A percentile compares a stretch with the other conserved stretches of the same genome.
phyloP scores from a whole-genome alignment of 1,140 invertebrate species.

The Zaprionus gabonicus region DNA sequence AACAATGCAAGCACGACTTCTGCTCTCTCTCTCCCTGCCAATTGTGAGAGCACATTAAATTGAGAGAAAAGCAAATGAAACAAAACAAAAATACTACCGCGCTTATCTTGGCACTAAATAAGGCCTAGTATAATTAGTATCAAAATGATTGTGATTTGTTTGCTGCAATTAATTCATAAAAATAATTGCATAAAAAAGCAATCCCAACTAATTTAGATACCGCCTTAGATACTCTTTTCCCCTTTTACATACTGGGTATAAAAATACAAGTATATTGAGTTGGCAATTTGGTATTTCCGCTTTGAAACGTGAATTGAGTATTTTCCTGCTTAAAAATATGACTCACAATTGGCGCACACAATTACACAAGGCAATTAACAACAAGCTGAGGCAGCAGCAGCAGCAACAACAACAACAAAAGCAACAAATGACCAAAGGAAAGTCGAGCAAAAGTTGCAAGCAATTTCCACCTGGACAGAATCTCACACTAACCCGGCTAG shows the following conservation, averaged over 20 bases:
- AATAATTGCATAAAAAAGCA: slow-evolving; percentile 7
- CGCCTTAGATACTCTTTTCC: neutral
- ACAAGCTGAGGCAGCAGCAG: slow-evolving; percentile 2
- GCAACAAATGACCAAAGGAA: slow-evolving; percentile 41
- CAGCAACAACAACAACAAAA: slow-evolving; percentile 1
- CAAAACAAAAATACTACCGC: neutral
- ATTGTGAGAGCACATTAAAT: neutral
- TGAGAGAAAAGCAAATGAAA: neutral
- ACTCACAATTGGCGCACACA: slow-evolving; percentile 23
- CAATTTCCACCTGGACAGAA: slow-evolving; percentile 71
- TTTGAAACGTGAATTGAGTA: slow-evolving; percentile 26
- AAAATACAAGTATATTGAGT: slow-evolving; percentile 41
- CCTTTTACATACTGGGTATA: neutral
- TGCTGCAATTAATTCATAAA: slow-evolving; percentile 28
- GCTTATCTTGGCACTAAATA: neutral
- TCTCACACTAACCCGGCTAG: slow-evolving; percentile 53
- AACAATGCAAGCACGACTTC: neutral
- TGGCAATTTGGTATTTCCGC: slow-evolving; percentile 64
- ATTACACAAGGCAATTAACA: slow-evolving; percentile 21
- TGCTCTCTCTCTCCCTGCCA: neutral
- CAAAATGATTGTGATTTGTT: neutral
- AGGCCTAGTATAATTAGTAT: neutral
- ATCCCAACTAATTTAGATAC: neutral
- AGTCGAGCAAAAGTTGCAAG: slow-evolving; percentile 57
- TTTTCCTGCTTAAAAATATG: slow-evolving; percentile 37